Evolutionary conservation across 1,140 invertebrate genomes (phyloP).

Genomic region (Vollenhovia emeryi): DNA sequence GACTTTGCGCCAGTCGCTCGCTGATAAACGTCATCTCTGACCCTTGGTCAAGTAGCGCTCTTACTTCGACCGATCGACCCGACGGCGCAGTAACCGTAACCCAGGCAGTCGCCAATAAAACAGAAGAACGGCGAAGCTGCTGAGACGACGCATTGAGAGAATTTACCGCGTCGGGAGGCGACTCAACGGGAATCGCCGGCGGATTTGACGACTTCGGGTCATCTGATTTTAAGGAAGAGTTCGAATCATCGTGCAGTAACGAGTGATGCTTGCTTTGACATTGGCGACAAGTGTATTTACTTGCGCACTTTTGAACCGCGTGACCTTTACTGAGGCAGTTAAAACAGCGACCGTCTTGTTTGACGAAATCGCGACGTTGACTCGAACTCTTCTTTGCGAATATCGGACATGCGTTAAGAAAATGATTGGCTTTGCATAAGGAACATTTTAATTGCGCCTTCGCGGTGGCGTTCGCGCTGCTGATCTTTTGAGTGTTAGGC

Average conservation of each 20-base stretch:
- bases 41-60: background rate
- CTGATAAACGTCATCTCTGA: background rate
- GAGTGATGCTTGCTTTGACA: background rate
- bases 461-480: too few relatives aligned
- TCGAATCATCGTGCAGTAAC: background rate
- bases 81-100: background rate
- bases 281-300: background rate
- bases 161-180: too few relatives aligned
- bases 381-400: background rate
- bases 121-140: too few relatives aligned
- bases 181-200: too few relatives aligned
- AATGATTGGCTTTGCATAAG: background rate
- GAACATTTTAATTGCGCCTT: background rate
- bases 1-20: background rate
- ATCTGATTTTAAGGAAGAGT: background rate
- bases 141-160: too few relatives aligned
- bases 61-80: accelerated
- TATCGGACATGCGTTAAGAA: background rate
- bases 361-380: background rate
- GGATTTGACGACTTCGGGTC: too few relatives aligned
- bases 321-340: background rate
- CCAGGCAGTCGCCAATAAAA: background rate
- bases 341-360: background rate
- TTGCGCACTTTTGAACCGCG: background rate
- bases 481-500: background rate